Base-by-base conservation (phyloP, 2,113 vertebrate genomes). In the Mustelus asterias region DNA sequence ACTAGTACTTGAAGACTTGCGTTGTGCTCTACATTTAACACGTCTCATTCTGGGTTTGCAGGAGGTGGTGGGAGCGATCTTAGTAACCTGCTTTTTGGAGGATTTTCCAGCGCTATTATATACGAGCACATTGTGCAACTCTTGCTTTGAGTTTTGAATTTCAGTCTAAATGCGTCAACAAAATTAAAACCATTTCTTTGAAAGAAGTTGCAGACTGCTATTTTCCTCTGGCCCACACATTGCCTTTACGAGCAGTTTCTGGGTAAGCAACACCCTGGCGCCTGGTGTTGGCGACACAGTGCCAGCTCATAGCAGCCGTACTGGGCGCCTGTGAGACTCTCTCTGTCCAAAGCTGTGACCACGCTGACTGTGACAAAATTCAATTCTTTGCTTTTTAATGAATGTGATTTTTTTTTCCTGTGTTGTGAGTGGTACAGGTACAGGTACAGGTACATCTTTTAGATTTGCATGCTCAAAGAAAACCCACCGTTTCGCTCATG, bases 121-220 rank as follows among this genome's bases (percentile, higher is more conserved):
- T 14, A 7, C 29, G 3, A 92, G 89, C 60, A 92, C 29, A 37
- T 67, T 63, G n/a, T 65, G 58, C 63, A 22, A 58, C 65, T n/a
- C 89, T 93, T 63, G 60, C n/a, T 93, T 93, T 67, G 60, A 18
- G 60, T 93, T 93, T 90, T 67, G 60, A 65, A 93, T 93, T 93
- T 93, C 89, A 67, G 60, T 93, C 33, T 37, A 93, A 67, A 93
- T 67, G 89, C n/a, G 89, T 93, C 89, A 93, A 93, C 89, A 93
- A 93, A 93, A 65, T 93, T 65, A 93, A 92, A 65, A 93, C 60
- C 89, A 22, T 63, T 37, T 18, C 58, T 65, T 93, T 93, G 33
- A 93, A 93, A 37, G 89, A 93, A 65, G 65, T 67, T 67, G 60
- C 58, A 65, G n/a, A 44, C n/a, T 37, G 60, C 1, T 37, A 18